Evolutionary conservation across 2,888 invertebrate genomes (phyloP).

Genomic region (Tachina fera): DNA sequence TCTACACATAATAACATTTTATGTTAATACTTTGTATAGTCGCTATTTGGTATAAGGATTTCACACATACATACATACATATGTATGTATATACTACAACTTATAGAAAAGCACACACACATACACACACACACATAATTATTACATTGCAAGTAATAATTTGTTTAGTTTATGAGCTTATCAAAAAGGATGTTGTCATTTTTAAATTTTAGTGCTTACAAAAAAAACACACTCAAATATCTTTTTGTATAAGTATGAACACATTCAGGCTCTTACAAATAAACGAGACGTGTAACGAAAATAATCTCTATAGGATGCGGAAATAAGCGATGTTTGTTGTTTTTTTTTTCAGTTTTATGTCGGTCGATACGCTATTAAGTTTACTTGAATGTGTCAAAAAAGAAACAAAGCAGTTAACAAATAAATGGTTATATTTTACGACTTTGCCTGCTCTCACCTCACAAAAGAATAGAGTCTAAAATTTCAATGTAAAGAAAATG

Average conservation of each 20-base stretch:
- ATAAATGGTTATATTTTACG: conserved; percentile 67
- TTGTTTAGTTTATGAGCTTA: conserved; percentile 66
- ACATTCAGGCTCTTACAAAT: neutral
- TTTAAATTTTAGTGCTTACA: conserved; percentile 49
- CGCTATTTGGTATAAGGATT: neutral
- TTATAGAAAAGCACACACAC: neutral
- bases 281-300: neutral
- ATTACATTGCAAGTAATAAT: conserved; percentile 60
- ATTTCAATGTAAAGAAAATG: conserved; percentile 1
- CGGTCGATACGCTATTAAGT: conserved; percentile 14
- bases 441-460: conserved; percentile 11
- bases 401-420: conserved; percentile 63
- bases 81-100: too few species aligned
- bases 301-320: conserved; percentile 38
- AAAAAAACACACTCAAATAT: neutral
- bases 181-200: conserved; percentile 62
- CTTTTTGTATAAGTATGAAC: conserved; percentile 11
- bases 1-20: conserved; percentile 54
- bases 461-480: neutral
- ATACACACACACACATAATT: conserved; percentile 12
- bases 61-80: neutral
- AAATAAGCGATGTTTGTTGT: conserved; percentile 60
- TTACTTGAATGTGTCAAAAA: neutral
- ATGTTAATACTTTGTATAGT: conserved; percentile 1
- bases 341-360: conserved; percentile 40